These are phyloP conservation scores for Sinocyclocheilus anshuiensis DNA, from an alignment of 2,113 vertebrate genomes.

Conservation along the genomic window DNA sequence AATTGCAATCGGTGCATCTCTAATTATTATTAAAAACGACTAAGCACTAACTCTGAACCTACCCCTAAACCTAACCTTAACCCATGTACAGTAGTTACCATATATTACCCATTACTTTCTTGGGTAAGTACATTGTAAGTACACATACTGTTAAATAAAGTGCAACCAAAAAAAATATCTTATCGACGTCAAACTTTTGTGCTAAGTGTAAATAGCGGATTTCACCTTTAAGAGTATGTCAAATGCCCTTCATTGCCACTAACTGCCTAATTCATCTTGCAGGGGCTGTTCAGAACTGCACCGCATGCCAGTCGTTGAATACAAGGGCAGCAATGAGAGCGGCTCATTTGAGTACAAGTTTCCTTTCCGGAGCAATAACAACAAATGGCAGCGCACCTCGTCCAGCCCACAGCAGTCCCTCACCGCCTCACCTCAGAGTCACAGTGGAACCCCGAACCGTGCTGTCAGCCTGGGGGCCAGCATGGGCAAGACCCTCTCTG, in stretches of 20 bases:
- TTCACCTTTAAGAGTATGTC: background rate
- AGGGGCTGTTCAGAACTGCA: slow-evolving; percentile 96
- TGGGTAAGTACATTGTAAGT: too few species aligned
- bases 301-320: slow-evolving; percentile 90
- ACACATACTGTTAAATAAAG: too few species aligned
- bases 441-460: slow-evolving; percentile 72
- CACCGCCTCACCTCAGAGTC: slow-evolving; percentile 83
- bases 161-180: background rate
- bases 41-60: too few species aligned
- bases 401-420: slow-evolving; percentile 87
- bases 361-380: slow-evolving; percentile 94
- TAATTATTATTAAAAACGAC: too few species aligned
- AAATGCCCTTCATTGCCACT: background rate
- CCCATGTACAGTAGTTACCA: too few species aligned
- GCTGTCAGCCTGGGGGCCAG: slow-evolving; percentile 82
- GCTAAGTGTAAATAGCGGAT: background rate
- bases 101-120: too few species aligned
- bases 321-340: slow-evolving; percentile 88
- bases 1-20: too few species aligned
- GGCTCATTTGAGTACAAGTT: slow-evolving; percentile 96
- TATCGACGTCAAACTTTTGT: background rate
- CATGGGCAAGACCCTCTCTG: slow-evolving; percentile 85
- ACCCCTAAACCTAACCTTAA: too few species aligned
- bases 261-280: background rate
- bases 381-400: slow-evolving; percentile 95